phyloP scores from a whole-genome alignment of 2,797 vertebrate species.

The Gastrophryne carolinensis region DNA sequence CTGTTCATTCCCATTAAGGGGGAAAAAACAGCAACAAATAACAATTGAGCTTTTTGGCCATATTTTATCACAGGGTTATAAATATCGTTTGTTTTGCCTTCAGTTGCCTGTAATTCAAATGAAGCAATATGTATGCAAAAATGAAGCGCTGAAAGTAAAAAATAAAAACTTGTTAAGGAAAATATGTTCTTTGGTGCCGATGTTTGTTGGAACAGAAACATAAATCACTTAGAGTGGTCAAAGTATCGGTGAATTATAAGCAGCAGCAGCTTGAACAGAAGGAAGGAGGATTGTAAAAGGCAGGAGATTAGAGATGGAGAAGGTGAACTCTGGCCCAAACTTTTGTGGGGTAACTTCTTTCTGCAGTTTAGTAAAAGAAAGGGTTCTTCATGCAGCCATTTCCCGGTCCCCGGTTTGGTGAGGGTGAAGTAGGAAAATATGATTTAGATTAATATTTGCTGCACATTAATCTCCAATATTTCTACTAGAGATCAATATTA shows the following conservation, averaged over 20 bases:
- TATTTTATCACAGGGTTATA: not conserved
- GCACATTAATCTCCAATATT: too few species aligned
- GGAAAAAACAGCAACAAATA: not conserved
- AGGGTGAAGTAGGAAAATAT: too few species aligned
- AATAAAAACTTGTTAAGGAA: not conserved
- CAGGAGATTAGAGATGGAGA: too few species aligned
- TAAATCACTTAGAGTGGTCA: not conserved
- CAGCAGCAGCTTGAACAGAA: too few species aligned
- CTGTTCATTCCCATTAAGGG: not conserved
- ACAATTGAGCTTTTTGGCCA: not conserved
- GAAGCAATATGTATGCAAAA: not conserved
- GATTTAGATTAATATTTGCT: too few species aligned
- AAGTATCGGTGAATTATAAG: not conserved
- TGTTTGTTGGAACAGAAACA: not conserved
- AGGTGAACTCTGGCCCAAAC: too few species aligned
- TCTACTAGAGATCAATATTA: too few species aligned
- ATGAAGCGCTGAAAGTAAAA: not conserved
- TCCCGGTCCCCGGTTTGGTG: too few species aligned
- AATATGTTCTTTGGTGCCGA: not conserved
- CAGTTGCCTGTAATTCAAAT: not conserved
- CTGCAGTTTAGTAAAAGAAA: too few species aligned
- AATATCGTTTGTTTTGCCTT: not conserved
- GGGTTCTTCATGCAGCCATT: too few species aligned
- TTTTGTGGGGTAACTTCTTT: too few species aligned
- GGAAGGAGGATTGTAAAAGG: too few species aligned